Base-by-base conservation (phyloP, 1,140 invertebrate genomes). In the Meloidogyne hapla region DNA sequence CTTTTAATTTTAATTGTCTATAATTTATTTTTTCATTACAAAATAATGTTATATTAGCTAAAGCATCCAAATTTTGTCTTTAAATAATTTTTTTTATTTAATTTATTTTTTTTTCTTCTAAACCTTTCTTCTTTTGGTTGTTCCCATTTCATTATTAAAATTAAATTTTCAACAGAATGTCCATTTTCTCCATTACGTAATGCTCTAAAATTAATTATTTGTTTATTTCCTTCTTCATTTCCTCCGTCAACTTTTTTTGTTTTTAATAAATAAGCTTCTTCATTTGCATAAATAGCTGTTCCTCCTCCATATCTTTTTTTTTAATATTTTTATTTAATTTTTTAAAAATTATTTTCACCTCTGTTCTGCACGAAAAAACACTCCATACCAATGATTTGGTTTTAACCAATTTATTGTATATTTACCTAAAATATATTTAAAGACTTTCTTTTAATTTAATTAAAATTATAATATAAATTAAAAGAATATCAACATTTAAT, bases 391-490 rank as follows among this genome's bases (percentile, higher is more conserved):
- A 38, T 70, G 75, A 23, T 82, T 78, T 10, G 84, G 84, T 21
- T 78, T 76, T 62, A 85, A 73, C 61, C 83, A 87, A 66, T 84
- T 83, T 68, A 85, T 79, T 8, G 84, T 85, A 76, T 85, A 85
- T 23, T 83, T 68, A n/a, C 83, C 83, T 85, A 61, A 71, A 85
- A 80, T 8, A n/a, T n/a, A n/a, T n/a, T n/a, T n/a, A n/a, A n/a
- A n/a, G n/a, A n/a, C n/a, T n/a, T n/a, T n/a, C n/a, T n/a, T n/a
- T n/a, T n/a, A n/a, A 28, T 9, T 71, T n/a, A 62, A 61, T 74
- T 42, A 26, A 21, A 21, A 21, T 10, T 12, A 15, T 23, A 15
- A n/a, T 4, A 8, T 10, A 75, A 0, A 38, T 38, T 74, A 21
- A n/a, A n/a, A n/a, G n/a, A n/a, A n/a, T n/a, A n/a, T n/a, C n/a